These are phyloP conservation scores for Pyrgus malvae DNA, from an alignment of 2,888 invertebrate genomes.

Conservation along the genomic window DNA sequence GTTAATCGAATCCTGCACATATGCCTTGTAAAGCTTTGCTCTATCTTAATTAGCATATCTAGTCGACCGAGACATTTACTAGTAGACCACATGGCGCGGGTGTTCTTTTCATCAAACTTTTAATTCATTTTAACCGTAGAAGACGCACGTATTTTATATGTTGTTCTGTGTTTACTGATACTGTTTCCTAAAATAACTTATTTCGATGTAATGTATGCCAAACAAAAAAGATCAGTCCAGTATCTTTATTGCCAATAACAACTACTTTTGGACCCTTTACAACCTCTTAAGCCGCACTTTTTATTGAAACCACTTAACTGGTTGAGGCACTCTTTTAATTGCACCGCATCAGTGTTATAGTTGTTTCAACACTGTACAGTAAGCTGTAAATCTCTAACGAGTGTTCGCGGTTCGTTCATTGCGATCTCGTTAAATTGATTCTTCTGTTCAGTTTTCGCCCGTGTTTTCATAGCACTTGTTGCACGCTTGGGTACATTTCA, in stretches of 20 bases:
- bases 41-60: conserved; percentile 47
- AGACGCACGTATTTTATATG: background rate
- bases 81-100: conserved; percentile 11
- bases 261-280: conserved; percentile 27
- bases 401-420: conserved; percentile 26
- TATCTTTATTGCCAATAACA: conserved; percentile 24
- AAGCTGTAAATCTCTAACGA: conserved; percentile 42
- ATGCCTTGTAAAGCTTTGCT: conserved; percentile 42
- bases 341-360: conserved; percentile 40
- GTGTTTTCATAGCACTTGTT: conserved; percentile 63
- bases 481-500: conserved; percentile 62
- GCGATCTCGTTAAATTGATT: conserved; percentile 42
- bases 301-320: conserved; percentile 46
- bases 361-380: conserved; percentile 37
- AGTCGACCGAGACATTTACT: conserved; percentile 31
- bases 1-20: conserved; percentile 55
- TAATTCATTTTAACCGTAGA: background rate
- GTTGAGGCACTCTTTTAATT: conserved; percentile 46
- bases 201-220: background rate
- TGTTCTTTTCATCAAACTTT: background rate
- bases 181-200: too few relatives aligned
- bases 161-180: background rate
- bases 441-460: conserved; percentile 40
- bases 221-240: conserved; percentile 15
- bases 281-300: conserved; percentile 24